phyloP scores from a whole-genome alignment of 2,113 vertebrate genomes.

The Engraulis encrasicolus region DNA sequence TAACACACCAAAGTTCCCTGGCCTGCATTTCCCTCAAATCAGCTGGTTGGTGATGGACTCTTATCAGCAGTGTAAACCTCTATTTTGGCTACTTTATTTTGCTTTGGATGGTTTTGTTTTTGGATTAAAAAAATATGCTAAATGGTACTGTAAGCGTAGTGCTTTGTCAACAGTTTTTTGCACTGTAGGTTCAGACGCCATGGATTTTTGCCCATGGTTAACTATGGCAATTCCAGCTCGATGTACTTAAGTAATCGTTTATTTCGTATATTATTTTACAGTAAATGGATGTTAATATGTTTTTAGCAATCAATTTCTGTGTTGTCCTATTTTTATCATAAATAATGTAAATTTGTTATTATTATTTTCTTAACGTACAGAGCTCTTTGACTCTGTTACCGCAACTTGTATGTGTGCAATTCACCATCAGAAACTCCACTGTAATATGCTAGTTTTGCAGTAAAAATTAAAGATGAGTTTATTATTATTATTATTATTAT shows the following conservation, averaged over 20 bases:
- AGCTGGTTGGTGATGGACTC: neutral
- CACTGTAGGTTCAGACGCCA: conserved; percentile 49
- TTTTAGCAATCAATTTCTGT: conserved; percentile 51
- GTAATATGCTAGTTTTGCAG: neutral
- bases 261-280: conserved; percentile 50
- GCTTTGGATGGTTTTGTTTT: conserved; percentile 26
- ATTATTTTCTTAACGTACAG: conserved; percentile 47
- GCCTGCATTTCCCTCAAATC: neutral
- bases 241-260: conserved; percentile 44
- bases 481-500: conserved; percentile 23
- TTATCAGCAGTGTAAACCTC: neutral
- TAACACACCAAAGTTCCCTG: neutral
- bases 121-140: conserved; percentile 32
- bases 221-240: conserved; percentile 41
- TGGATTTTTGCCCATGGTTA: conserved; percentile 37
- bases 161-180: conserved; percentile 47
- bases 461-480: neutral
- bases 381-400: conserved; percentile 8
- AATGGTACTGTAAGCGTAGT: conserved; percentile 53
- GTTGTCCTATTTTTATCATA: conserved; percentile 56
- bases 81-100: neutral
- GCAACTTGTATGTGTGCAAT: neutral
- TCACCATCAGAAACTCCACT: neutral
- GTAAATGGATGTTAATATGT: conserved; percentile 56
- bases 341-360: conserved; percentile 53